Percentiles rank a stretch among this genome's conserved stretches.
Conservation (phyloP, 2,113 vertebrate species). For the Brienomyrus longianalis region DNA sequence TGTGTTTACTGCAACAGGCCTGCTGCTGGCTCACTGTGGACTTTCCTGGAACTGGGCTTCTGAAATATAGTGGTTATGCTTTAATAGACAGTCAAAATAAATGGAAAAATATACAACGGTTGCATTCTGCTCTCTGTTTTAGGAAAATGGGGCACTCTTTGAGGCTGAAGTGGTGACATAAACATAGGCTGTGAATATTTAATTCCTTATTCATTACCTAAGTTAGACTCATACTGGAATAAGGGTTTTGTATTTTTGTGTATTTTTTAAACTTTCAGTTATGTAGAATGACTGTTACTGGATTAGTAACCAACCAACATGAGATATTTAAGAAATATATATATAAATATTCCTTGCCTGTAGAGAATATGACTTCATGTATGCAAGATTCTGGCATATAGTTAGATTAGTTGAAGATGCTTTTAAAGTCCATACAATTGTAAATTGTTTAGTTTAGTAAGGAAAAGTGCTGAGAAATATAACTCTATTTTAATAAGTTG, state of each 20-base stretch:
- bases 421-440: neutral
- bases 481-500: neutral
- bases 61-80: constrained; percentile 10
- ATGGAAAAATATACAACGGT: constrained; percentile 1
- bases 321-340: neutral
- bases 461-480: neutral
- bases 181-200: neutral
- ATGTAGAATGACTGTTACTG: neutral
- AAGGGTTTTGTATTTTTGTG: neutral
- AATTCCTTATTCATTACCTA: neutral
- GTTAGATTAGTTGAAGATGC: neutral
- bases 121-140: neutral
- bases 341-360: neutral
- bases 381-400: neutral
- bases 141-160: neutral
- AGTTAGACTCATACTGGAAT: neutral
- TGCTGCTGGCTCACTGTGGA: constrained; percentile 9
- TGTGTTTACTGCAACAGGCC: constrained; percentile 7
- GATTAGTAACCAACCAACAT: neutral
- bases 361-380: neutral
- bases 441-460: neutral
- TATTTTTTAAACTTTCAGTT: neutral
- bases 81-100: constrained; percentile 22
- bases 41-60: constrained; percentile 1
- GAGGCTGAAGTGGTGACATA: neutral